These are phyloP conservation scores for Azorinus chamasolen DNA, from an alignment of 2,888 invertebrate genomes.

Conservation along the genomic window DNA sequence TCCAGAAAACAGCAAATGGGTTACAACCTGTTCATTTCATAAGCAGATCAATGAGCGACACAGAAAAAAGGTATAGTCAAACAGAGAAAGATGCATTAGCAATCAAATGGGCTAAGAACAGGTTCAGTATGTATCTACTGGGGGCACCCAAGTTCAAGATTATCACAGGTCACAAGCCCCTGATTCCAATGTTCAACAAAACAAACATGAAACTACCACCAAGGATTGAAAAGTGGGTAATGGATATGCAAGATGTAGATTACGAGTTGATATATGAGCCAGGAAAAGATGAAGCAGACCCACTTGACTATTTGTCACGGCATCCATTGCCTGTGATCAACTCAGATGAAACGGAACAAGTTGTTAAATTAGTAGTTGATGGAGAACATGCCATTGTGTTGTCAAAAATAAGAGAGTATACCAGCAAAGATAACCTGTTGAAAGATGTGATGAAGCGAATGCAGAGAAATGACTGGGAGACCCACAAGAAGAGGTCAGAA, in stretches of 20 bases:
- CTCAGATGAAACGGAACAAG: conserved; percentile 12
- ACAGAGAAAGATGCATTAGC: conserved; percentile 26
- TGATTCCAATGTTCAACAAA: conserved; percentile 41
- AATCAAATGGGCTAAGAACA: conserved; percentile 10
- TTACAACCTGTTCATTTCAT: too few species aligned
- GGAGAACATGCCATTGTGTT: conserved; percentile 4
- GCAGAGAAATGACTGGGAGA: conserved; percentile 15
- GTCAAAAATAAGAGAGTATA: not conserved
- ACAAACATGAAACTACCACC: not conserved
- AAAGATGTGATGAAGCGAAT: not conserved
- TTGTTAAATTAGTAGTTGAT: conserved; percentile 5
- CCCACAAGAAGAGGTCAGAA: conserved; percentile 5
- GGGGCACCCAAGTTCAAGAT: conserved; percentile 47
- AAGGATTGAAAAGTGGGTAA: not conserved
- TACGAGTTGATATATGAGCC: too few species aligned
- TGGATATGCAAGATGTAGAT: conserved; percentile 34
- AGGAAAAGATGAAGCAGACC: conserved; percentile 37
- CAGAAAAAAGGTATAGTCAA: conserved; percentile 11
- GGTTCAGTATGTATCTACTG: conserved; percentile 42
- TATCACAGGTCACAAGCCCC: conserved; percentile 16
- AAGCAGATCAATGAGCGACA: too few species aligned
- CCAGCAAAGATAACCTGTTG: not conserved
- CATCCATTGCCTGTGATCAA: conserved; percentile 13
- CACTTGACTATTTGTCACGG: conserved; percentile 38
- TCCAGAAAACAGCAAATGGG: not conserved